These are phyloP conservation scores for Melanophora roralis DNA, from an alignment of 2,888 invertebrate genomes.

Conservation along the genomic window DNA sequence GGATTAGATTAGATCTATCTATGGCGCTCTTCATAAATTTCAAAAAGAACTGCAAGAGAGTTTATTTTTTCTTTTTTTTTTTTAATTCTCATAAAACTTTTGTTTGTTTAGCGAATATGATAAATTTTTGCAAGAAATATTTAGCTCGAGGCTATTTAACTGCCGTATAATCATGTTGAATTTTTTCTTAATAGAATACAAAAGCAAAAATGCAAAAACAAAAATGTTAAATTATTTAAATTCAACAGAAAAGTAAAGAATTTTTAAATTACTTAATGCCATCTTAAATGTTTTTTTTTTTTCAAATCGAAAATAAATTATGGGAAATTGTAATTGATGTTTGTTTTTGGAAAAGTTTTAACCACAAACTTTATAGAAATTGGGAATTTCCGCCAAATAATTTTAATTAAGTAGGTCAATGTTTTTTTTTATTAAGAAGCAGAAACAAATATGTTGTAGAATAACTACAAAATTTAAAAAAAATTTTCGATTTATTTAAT, in stretches of 20 bases:
- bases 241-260: neutral
- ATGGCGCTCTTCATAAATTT: slow-evolving; percentile 36
- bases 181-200: neutral
- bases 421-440: too few relatives aligned
- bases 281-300: too few relatives aligned
- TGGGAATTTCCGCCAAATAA: too few relatives aligned
- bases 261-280: too few relatives aligned
- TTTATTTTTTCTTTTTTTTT: neutral
- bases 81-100: neutral
- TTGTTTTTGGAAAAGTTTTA: too few relatives aligned
- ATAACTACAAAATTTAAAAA: too few relatives aligned
- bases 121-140: slow-evolving; percentile 21
- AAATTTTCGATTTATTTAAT: too few relatives aligned
- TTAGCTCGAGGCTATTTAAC: slow-evolving; percentile 31
- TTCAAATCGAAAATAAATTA: too few relatives aligned
- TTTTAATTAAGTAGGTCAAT: too few relatives aligned
- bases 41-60: slow-evolving; percentile 7
- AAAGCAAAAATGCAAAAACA: slow-evolving; percentile 15
- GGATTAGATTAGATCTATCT: slow-evolving; percentile 56
- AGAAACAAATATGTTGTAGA: too few relatives aligned
- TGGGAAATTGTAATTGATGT: too few relatives aligned
- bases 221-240: slow-evolving; percentile 23
- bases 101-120: neutral
- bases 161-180: neutral
- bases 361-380: too few relatives aligned